A percentile compares a stretch with the other conserved stretches of the same genome.
These are phyloP conservation scores for Zaprionus gabonicus DNA, from an alignment of 1,140 invertebrate genomes.

Conservation along the genomic window DNA sequence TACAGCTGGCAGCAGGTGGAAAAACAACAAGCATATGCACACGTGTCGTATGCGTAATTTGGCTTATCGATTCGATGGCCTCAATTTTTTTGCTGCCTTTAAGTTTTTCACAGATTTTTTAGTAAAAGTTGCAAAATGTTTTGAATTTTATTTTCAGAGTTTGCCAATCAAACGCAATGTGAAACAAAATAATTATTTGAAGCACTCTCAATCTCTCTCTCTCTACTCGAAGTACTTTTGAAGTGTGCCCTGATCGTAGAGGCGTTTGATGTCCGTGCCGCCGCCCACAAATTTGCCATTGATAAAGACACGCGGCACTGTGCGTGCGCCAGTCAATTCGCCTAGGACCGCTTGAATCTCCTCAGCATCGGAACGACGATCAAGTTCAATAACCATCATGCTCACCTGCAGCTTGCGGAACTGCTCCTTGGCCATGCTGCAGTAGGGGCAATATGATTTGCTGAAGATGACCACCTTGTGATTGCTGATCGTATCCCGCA, in stretches of 20 bases:
- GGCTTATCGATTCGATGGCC: slow-evolving; percentile 60
- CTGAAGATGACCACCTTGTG: slow-evolving; percentile 95
- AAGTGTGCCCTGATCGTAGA: slow-evolving; percentile 89
- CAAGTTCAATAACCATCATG: slow-evolving; percentile 91
- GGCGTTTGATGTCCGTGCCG: slow-evolving; percentile 92
- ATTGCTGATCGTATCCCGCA: slow-evolving; percentile 88
- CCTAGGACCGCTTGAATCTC: slow-evolving; percentile 92
- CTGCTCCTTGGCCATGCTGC: slow-evolving; percentile 92
- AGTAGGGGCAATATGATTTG: slow-evolving; percentile 95
- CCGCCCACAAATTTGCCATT: slow-evolving; percentile 96
- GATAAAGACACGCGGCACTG: slow-evolving; percentile 96
- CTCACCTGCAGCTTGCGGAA: slow-evolving; percentile 90
- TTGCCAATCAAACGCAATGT: not conserved
- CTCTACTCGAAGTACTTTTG: slow-evolving; percentile 68
- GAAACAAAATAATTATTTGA: not conserved
- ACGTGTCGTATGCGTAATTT: slow-evolving; percentile 80
- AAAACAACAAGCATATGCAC: slow-evolving; percentile 26
- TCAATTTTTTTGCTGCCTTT: not conserved
- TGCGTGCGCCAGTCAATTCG: slow-evolving; percentile 92
- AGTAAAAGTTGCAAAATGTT: not conserved
- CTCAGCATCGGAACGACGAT: slow-evolving; percentile 90
- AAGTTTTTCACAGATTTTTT: too few relatives aligned
- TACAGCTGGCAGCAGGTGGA: not conserved
- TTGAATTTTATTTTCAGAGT: slow-evolving; percentile 2
- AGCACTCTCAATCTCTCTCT: not conserved